phyloP scores from a whole-genome alignment of 2,888 invertebrate genomes.

The Strigamia maritima region DNA sequence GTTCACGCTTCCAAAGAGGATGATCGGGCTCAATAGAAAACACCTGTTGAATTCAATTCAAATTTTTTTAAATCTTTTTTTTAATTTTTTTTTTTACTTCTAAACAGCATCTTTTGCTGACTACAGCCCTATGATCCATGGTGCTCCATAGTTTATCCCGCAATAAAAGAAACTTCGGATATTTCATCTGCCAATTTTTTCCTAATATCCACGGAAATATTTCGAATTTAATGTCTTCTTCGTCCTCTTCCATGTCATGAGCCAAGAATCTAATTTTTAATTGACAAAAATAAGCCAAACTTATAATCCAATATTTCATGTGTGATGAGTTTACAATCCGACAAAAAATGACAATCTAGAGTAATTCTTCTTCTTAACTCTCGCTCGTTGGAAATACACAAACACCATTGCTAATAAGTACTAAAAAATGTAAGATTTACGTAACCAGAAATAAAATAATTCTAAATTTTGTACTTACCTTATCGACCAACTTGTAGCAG shows the following conservation, averaged over 20 bases:
- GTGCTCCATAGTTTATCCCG: conserved; percentile 52
- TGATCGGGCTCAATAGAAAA: conserved; percentile 38
- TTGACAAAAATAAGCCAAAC: neutral
- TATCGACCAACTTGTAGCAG: neutral
- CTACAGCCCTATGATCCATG: conserved; percentile 57
- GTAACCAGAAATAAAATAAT: neutral
- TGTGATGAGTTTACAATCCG: conserved; percentile 57
- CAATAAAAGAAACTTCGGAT: conserved; percentile 49
- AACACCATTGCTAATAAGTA: conserved; percentile 60
- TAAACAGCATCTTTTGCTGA: conserved; percentile 57
- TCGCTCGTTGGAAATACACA: conserved; percentile 59
- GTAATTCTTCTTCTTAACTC: conserved; percentile 54
- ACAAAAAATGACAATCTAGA: conserved; percentile 58
- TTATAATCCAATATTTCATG: neutral
- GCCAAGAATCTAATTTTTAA: conserved; percentile 55
- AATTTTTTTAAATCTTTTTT: neutral
- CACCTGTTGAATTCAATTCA: conserved; percentile 32
- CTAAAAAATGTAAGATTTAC: conserved; percentile 44
- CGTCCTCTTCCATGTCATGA: conserved; percentile 62
- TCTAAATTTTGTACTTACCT: neutral
- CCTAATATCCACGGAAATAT: conserved; percentile 56
- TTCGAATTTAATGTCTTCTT: conserved; percentile 56
- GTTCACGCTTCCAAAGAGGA: conserved; percentile 38
- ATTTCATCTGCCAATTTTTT: conserved; percentile 46
- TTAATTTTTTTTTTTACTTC: conserved; percentile 48